phyloP scores from a whole-genome alignment of 2,888 invertebrate genomes.

The Sturmia bella region DNA sequence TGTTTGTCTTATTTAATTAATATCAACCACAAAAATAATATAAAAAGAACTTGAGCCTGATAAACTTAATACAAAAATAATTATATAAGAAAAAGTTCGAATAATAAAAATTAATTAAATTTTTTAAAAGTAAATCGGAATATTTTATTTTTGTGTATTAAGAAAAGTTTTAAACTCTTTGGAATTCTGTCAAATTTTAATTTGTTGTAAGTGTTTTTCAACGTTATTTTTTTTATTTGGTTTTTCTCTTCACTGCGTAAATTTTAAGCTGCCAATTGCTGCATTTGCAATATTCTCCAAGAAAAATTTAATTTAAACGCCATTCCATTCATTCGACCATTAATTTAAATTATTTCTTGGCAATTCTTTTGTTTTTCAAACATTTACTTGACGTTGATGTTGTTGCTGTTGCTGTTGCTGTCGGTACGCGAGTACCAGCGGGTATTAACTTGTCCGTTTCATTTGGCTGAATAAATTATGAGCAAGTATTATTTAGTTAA shows the following conservation, averaged over 20 bases:
- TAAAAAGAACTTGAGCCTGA: too few species aligned
- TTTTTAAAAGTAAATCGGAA: too few species aligned
- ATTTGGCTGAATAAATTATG: conserved; percentile 61
- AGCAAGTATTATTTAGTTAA: conserved; percentile 66
- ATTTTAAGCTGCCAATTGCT: conserved; percentile 22
- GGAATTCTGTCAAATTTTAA: conserved; percentile 5
- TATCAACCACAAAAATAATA: too few species aligned
- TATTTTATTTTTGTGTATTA: too few species aligned
- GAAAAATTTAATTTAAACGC: conserved; percentile 52
- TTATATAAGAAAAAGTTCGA: too few species aligned
- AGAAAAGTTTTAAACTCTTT: not conserved
- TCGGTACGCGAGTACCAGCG: not conserved
- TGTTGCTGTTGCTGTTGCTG: not conserved
- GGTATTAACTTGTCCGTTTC: conserved; percentile 60
- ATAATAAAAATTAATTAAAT: too few species aligned
- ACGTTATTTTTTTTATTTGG: not conserved
- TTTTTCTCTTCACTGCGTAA: not conserved
- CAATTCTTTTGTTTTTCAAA: conserved; percentile 41
- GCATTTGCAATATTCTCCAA: conserved; percentile 8
- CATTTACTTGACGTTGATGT: conserved; percentile 19
- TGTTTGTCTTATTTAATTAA: too few species aligned
- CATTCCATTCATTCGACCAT: conserved; percentile 44
- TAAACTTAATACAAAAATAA: too few species aligned
- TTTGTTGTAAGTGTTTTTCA: not conserved
- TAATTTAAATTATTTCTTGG: conserved; percentile 58